Evolutionary conservation across 2,888 invertebrate species (phyloP).

Genomic region (Habrosyne pyritoides): DNA sequence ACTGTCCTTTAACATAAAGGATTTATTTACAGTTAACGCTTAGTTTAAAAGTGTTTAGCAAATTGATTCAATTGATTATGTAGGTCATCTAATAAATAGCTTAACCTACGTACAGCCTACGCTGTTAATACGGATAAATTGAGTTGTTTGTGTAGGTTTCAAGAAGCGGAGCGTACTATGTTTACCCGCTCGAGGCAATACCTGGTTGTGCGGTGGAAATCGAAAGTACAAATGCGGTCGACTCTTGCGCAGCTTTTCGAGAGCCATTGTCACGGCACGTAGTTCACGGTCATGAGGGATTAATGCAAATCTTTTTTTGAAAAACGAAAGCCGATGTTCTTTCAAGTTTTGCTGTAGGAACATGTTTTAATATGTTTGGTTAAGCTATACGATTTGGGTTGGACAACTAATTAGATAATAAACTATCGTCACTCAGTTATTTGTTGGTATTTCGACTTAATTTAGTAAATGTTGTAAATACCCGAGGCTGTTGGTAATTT

Average conservation of each 20-base stretch:
- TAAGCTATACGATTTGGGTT: background rate
- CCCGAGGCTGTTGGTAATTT: background rate
- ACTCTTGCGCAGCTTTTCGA: conserved; percentile 44
- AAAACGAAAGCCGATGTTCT: background rate
- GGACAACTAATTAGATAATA: background rate
- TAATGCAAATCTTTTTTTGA: conserved; percentile 20
- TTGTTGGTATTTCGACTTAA: background rate
- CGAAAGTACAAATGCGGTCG: conserved; percentile 55
- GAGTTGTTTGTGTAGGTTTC: conserved; percentile 2
- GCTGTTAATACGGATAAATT: conserved; percentile 11
- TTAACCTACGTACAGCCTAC: conserved; percentile 6
- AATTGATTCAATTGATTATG: background rate
- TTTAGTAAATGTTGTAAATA: too few relatives aligned
- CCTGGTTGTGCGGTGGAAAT: conserved; percentile 49
- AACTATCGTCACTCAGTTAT: background rate
- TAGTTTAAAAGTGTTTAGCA: background rate
- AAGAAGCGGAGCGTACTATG: background rate
- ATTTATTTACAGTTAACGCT: background rate
- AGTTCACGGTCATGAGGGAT: conserved; percentile 4
- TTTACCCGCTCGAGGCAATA: conserved; percentile 6
- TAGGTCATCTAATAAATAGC: conserved; percentile 2
- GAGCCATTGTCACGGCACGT: conserved; percentile 36
- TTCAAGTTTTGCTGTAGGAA: background rate
- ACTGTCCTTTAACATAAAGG: conserved; percentile 1
- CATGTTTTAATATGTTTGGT: background rate